These are phyloP conservation scores for Eira barbara DNA, from an alignment of 2,113 vertebrate genomes.

Conservation along the genomic window DNA sequence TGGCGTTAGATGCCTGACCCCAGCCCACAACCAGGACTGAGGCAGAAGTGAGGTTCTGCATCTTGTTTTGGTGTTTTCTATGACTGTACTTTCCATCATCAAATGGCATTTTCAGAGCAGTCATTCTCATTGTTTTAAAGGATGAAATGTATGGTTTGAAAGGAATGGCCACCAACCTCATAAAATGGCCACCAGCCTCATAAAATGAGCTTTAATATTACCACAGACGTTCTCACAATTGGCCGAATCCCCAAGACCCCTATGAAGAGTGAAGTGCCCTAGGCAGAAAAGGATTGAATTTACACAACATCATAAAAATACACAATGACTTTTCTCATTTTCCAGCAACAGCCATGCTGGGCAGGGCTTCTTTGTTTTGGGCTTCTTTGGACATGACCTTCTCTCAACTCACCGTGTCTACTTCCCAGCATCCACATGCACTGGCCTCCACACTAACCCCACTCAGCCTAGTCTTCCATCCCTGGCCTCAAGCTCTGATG, in stretches of 20 bases:
- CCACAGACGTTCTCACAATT: conserved; percentile 16
- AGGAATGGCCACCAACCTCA: conserved; percentile 27
- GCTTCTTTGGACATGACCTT: background rate
- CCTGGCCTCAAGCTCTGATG: background rate
- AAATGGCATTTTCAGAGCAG: background rate
- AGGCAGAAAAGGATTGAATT: conserved; percentile 23
- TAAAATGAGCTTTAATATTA: conserved; percentile 36
- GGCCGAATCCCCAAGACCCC: conserved; percentile 30
- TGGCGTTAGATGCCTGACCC: background rate
- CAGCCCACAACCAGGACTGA: background rate
- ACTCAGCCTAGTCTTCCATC: rapidly evolving
- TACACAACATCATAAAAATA: background rate
- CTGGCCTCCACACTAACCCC: background rate
- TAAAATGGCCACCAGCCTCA: conserved; percentile 29
- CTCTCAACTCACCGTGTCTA: background rate
- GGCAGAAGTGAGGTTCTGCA: background rate
- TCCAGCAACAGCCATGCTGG: background rate
- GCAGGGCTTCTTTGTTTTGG: background rate
- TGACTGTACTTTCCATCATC: background rate
- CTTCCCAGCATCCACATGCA: no score
- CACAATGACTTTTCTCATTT: background rate
- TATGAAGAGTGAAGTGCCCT: background rate
- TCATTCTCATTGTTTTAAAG: conserved; percentile 17
- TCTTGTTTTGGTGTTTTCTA: background rate
- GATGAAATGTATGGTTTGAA: conserved; percentile 23